Conservation (phyloP, 2,113 vertebrate genomes). For the Dendropsophus ebraccatus region DNA sequence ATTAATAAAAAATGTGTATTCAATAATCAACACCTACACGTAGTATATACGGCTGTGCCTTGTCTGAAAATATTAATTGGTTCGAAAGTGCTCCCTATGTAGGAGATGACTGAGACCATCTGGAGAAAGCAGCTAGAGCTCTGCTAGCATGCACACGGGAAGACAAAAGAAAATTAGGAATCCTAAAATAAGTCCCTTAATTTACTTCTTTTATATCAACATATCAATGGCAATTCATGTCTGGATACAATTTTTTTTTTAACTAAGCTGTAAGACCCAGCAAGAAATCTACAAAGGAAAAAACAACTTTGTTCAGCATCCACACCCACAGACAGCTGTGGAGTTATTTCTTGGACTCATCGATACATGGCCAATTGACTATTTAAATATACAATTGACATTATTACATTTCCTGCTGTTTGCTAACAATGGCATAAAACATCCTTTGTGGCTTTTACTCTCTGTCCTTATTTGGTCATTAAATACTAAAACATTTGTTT, state of each 20-base stretch:
- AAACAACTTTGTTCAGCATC: background rate
- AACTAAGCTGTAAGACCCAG: background rate
- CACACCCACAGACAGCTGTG: constrained; percentile 13
- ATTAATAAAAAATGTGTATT: background rate
- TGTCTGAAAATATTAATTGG: background rate
- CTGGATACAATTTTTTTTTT: background rate
- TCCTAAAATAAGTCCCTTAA: background rate
- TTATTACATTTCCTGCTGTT: constrained; percentile 28
- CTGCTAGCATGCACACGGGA: background rate
- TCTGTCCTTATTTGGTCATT: constrained; percentile 14
- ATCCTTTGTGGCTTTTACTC: background rate
- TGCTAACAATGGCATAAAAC: constrained; percentile 9
- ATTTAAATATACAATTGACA: constrained; percentile 8
- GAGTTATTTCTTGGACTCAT: background rate
- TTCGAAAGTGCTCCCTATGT: background rate
- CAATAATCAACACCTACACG: background rate
- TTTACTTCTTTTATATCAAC: background rate
- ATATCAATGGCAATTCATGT: background rate
- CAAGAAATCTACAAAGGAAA: background rate
- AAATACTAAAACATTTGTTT: background rate
- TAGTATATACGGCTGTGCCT: background rate
- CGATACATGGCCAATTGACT: background rate
- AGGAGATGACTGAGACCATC: background rate
- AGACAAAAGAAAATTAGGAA: background rate
- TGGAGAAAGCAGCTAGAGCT: background rate